Base-by-base conservation (phyloP, 2,888 invertebrate genomes). In the Dysmachus trigonus region DNA sequence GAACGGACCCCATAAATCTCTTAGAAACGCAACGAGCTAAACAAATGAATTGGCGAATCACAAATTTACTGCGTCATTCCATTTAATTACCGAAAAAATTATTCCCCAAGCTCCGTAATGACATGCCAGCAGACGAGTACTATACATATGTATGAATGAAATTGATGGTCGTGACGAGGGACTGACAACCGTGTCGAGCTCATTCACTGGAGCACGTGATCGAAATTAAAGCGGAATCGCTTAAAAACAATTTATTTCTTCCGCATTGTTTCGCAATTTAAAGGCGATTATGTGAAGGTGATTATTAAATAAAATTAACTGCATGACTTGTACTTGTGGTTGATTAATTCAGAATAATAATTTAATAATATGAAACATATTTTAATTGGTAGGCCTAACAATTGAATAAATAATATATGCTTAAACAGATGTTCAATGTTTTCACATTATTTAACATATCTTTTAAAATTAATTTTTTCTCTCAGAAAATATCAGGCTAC, bases 1-100 rank as follows among this genome's bases (percentile, higher is more conserved):
- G 76, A 76, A 76, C 35, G 41, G 22, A 30, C 30, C 73, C 38
- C 71, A 83, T 83, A 71, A 83, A 83, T 83, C 83, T 83, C 38
- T 38, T 27, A 31, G 22, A 33, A 18, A 81, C 51, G 79, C 15
- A 51, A 81, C 41, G 53, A 81, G 30, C 30, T 81, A 81, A 81
- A 82, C 82, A 82, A 82, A 62, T 82, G 62, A 82, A 35, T 82
- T 71, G 53, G 62, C 71, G 35, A 72, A 71, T 83, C 83, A 71
- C 22, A 83, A 38, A 83, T 71, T 72, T 83, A 22, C 83, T 62
- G 35, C 83, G 71, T 83, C 83, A 83, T 83, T 71, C 72, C 22
- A 72, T 83, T 72, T 82, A 82, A 82, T 82, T 82, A 82, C 53
- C 15, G 77, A 35, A 41, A 38, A 77, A 77, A 77, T 35, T 74